These are phyloP conservation scores for Diachasma alloeum DNA, from an alignment of 1,140 invertebrate species.

Conservation along the genomic window DNA sequence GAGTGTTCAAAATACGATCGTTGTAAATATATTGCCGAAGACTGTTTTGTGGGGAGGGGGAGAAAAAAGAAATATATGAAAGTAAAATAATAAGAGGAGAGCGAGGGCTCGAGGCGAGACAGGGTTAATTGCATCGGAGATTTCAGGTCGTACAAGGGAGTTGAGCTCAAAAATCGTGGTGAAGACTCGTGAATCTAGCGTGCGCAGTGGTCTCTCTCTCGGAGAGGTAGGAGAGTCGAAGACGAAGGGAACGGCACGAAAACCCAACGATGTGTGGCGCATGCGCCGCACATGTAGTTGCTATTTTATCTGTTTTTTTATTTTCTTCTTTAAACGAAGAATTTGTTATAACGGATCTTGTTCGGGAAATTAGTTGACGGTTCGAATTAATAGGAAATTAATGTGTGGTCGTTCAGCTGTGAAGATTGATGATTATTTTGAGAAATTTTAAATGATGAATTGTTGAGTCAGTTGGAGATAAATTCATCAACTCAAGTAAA, in stretches of 20 bases:
- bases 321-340: neutral
- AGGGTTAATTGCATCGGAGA: slow-evolving; percentile 41
- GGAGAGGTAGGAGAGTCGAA: slow-evolving; percentile 26
- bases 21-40: neutral
- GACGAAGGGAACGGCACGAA: neutral
- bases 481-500: too few relatives aligned
- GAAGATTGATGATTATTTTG: neutral
- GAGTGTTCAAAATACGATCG: neutral
- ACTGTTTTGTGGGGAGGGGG: neutral
- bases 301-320: neutral
- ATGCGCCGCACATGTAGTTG: neutral
- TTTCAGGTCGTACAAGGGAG: slow-evolving; percentile 33
- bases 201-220: slow-evolving; percentile 33
- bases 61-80: neutral
- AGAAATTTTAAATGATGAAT: too few relatives aligned
- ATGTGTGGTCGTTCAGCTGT: neutral
- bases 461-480: too few relatives aligned
- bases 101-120: slow-evolving; percentile 4
- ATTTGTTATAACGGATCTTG: neutral
- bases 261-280: neutral
- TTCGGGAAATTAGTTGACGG: neutral
- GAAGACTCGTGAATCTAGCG: slow-evolving; percentile 22
- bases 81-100: neutral
- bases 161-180: slow-evolving; percentile 5
- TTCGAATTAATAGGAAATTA: neutral